Evolutionary conservation across 2,113 vertebrate species (phyloP).

Genomic region (Rhea americana): DNA sequence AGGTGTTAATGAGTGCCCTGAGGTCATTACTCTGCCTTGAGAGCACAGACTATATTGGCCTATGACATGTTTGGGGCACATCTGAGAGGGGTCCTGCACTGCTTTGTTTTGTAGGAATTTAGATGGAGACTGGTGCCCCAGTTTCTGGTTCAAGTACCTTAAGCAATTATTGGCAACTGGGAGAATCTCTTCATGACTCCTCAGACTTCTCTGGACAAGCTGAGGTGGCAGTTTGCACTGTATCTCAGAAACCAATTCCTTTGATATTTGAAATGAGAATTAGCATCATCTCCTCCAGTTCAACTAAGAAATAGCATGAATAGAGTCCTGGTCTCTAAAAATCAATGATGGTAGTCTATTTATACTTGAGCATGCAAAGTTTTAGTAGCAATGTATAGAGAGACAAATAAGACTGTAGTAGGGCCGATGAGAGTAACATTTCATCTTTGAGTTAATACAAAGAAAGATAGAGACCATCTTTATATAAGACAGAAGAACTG

Average conservation of each 20-base stretch:
- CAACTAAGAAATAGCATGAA: not conserved
- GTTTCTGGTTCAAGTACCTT: not conserved
- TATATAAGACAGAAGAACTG: not conserved
- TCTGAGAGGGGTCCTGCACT: not conserved
- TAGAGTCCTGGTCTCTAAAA: not conserved
- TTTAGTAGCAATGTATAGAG: not conserved
- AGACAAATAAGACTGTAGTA: not conserved
- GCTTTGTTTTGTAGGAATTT: not conserved
- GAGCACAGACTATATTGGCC: not conserved
- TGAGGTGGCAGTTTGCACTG: not conserved
- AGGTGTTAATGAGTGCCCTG: not conserved
- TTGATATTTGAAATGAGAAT: not conserved
- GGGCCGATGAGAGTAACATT: not conserved
- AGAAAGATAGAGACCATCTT: not conserved
- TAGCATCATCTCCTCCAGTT: not conserved
- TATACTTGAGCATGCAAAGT: not conserved
- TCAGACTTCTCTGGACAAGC: not conserved
- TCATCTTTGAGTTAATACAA: not conserved
- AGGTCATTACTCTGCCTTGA: not conserved
- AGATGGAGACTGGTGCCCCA: not conserved
- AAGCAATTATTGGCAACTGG: not conserved
- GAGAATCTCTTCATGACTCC: not conserved
- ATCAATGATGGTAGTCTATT: not conserved
- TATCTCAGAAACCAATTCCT: not conserved
- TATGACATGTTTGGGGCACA: not conserved